Conservation (phyloP, 2,888 invertebrate genomes). For the Anoncus sp. region DNA sequence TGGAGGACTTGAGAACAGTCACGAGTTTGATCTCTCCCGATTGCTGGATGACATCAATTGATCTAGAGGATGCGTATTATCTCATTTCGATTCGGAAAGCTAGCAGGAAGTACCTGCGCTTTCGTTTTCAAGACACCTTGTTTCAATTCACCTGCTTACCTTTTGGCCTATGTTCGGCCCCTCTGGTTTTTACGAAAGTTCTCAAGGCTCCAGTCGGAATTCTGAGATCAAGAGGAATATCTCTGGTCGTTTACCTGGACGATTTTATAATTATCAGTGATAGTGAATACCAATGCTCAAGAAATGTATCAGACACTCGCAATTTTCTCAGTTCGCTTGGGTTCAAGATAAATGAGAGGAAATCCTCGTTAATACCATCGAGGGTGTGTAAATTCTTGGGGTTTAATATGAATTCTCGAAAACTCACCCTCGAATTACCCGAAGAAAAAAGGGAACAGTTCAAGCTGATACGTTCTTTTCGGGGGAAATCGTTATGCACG, state of each 20-base stretch:
- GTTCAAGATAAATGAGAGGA: not conserved
- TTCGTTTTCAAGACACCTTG: not conserved
- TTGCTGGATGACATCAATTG: not conserved
- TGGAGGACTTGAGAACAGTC: constrained; percentile 1
- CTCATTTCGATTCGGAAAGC: not conserved
- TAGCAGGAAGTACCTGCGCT: not conserved
- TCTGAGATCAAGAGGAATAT: not conserved
- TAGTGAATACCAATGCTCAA: too few relatives aligned
- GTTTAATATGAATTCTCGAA: constrained; percentile 26
- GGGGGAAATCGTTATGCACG: constrained; percentile 16
- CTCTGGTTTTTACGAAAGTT: constrained; percentile 23
- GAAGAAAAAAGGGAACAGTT: constrained; percentile 17
- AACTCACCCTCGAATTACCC: constrained; percentile 9
- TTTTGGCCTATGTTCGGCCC: constrained; percentile 8
- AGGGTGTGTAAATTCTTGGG: constrained; percentile 30
- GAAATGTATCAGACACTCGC: not conserved
- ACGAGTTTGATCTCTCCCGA: not conserved
- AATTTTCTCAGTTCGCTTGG: not conserved
- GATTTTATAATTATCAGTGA: constrained; percentile 11
- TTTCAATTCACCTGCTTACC: constrained; percentile 5
- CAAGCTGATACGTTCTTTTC: not conserved
- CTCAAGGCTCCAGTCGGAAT: not conserved
- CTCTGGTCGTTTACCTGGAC: constrained; percentile 28
- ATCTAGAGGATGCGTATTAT: constrained; percentile 2
- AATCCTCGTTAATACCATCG: not conserved